These are phyloP conservation scores for Myotis planiceps DNA, from an alignment of 2,797 vertebrate species.

Conservation along the genomic window DNA sequence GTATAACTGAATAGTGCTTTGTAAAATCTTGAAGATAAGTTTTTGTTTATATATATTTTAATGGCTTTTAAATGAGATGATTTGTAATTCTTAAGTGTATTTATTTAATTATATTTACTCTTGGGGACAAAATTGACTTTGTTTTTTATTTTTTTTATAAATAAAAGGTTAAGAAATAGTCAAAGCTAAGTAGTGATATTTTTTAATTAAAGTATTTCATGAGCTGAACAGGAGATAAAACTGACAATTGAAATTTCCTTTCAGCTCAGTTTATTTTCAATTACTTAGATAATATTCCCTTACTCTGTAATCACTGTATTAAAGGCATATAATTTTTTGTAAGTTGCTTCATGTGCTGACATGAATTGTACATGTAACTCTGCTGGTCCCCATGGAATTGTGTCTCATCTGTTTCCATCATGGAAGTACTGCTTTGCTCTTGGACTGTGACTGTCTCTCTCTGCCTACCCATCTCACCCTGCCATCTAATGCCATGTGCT, in stretches of 20 bases:
- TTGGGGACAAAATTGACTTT: background rate
- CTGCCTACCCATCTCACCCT: background rate
- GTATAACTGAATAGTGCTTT: background rate
- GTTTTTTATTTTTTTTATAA: background rate
- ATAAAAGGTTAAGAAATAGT: slow-evolving; percentile 22
- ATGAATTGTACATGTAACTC: background rate
- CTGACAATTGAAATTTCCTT: slow-evolving; percentile 54
- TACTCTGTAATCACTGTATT: background rate
- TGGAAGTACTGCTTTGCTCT: background rate
- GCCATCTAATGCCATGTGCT: background rate
- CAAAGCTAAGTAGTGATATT: slow-evolving; percentile 1
- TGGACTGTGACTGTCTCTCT: background rate
- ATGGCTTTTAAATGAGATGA: slow-evolving; percentile 35
- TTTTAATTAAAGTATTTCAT: slow-evolving; percentile 9
- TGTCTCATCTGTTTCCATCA: background rate
- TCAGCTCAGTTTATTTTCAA: background rate
- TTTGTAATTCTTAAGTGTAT: slow-evolving; percentile 27
- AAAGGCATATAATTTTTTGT: background rate
- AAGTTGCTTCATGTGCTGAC: slow-evolving; percentile 37
- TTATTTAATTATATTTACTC: slow-evolving; percentile 31
- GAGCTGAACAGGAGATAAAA: background rate
- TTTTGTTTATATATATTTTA: background rate
- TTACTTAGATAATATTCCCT: background rate
- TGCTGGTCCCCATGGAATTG: background rate
- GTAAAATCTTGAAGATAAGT: slow-evolving; percentile 10